A percentile compares a stretch with the other conserved stretches of the same genome.
phyloP scores from a whole-genome alignment of 2,113 vertebrate species.

The Oryzias javanicus region DNA sequence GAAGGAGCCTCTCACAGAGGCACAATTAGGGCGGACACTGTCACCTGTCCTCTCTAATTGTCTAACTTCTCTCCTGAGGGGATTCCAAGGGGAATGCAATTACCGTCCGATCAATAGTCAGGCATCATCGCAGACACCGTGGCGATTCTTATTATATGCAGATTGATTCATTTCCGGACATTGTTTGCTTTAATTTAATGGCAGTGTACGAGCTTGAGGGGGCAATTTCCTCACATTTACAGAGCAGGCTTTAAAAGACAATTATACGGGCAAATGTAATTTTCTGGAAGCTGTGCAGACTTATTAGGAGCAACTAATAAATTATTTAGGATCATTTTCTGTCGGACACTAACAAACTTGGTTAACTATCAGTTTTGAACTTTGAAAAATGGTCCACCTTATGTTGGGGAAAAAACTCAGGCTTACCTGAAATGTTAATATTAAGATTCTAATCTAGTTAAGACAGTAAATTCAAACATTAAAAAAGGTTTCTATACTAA shows the following conservation, averaged over 20 bases:
- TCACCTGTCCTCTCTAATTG: slow-evolving; percentile 67
- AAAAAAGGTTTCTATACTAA: no score
- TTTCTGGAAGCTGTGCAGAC: slow-evolving; percentile 45
- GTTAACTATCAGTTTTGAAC: slow-evolving; percentile 26
- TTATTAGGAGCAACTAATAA: slow-evolving; percentile 41
- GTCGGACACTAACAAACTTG: slow-evolving; percentile 26
- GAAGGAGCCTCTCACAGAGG: slow-evolving; percentile 58
- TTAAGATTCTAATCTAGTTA: no score
- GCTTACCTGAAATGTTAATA: neutral
- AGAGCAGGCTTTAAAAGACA: slow-evolving; percentile 41
- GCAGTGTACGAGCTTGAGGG: slow-evolving; percentile 15
- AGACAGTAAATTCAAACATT: no score
- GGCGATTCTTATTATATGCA: slow-evolving; percentile 62
- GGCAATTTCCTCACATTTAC: slow-evolving; percentile 21
- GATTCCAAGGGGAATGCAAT: slow-evolving; percentile 56
- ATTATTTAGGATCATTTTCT: slow-evolving; percentile 21
- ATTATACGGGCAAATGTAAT: slow-evolving; percentile 51
- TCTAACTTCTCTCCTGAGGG: slow-evolving; percentile 34
- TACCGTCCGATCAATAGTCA: slow-evolving; percentile 61
- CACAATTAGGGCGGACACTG: slow-evolving; percentile 33
- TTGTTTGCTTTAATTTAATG: slow-evolving; percentile 60
- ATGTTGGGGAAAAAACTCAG: neutral
- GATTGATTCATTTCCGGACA: slow-evolving; percentile 58
- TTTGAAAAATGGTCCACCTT: slow-evolving; percentile 20
- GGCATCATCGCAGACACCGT: slow-evolving; percentile 33